Evolutionary conservation across 2,797 vertebrate species (phyloP).

Genomic region (Sphenodon punctatus): DNA sequence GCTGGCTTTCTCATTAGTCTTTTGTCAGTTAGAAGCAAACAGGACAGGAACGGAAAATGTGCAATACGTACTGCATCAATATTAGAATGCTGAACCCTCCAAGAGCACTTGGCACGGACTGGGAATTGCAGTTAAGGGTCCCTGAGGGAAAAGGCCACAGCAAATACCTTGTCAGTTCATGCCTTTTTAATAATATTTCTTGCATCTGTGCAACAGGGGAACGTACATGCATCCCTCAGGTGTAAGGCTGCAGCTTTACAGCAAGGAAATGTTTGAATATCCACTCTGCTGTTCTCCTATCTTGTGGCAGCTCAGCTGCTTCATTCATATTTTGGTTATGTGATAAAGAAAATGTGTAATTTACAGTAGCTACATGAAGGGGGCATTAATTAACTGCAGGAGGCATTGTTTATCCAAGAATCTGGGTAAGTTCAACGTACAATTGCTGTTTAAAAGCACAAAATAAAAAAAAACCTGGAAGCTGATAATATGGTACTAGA

Average conservation of each 20-base stretch:
- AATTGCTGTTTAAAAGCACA: conserved; percentile 17
- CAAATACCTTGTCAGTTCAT: neutral
- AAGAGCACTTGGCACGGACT: too few species aligned
- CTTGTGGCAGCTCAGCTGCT: conserved; percentile 37
- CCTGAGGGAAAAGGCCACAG: neutral
- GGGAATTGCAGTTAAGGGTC: fast-evolving
- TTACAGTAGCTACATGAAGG: conserved; percentile 5
- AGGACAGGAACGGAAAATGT: neutral
- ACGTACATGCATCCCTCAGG: fast-evolving
- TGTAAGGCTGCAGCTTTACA: neutral
- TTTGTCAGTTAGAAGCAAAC: neutral
- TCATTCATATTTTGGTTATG: conserved; percentile 26
- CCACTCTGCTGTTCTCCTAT: neutral
- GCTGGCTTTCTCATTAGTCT: neutral
- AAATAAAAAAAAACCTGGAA: too few species aligned
- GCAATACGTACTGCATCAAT: conserved; percentile 3
- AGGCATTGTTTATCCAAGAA: neutral
- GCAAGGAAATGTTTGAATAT: neutral
- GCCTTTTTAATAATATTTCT: neutral
- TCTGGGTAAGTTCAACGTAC: neutral
- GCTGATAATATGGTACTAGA: conserved; percentile 45
- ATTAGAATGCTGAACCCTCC: too few species aligned
- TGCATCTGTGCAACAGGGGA: neutral
- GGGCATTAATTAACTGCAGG: conserved; percentile 21
- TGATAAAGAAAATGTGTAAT: neutral